Evolutionary conservation across 2,113 vertebrate genomes (phyloP), one percentile per base, ranked within the genome.

Genomic region (Peucedramus taeniatus): DNA sequence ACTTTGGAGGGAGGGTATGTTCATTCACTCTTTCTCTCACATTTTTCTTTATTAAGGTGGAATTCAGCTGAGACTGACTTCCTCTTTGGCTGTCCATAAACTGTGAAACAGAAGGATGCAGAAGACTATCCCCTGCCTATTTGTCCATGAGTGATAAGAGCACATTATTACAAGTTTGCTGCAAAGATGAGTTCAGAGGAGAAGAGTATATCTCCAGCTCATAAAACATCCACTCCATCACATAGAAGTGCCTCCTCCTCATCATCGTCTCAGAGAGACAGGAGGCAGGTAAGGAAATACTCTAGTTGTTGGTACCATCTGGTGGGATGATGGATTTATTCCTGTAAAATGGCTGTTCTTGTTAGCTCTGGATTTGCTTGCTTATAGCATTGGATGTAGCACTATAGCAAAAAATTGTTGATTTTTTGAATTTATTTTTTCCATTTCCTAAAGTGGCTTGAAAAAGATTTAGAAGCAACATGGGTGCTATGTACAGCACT

Each of bases 191-290:
- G 98, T 98, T 98, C 99, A 28, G 99, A 99, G 93, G 99, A 99
- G 96, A 99, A 99, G 97, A 98, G 96, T 94, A 65, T 97, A 94
- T 98, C 98, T 68, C 98, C 98, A 75, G 97, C 98, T 97, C 99
- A 99, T 97, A 99, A 98, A 97, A 98, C 93, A 35, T 97, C 99
- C 91, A 99, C 99, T 39, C 99, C 99, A 15, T 98, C 99, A 71
- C 99, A 99, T 83, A 99, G 99, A 98, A 99, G 99, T 98, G 98
- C 98, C 96, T 99, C 99, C 53, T 99, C 98, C 28, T 99, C 99
- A 8, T 98, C 98, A 2, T 99, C 99, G 0, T 99, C 99, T 87
- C 99, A 99, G 94, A 98, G 99, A 56, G 99, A 99, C 92, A 99
- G 99, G 96, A 98, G 99, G 89, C 99, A 99, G 99, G 99, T 99